These are phyloP conservation scores for Ommatoiulus sabulosus DNA, from an alignment of 2,888 invertebrate genomes.

Conservation along the genomic window DNA sequence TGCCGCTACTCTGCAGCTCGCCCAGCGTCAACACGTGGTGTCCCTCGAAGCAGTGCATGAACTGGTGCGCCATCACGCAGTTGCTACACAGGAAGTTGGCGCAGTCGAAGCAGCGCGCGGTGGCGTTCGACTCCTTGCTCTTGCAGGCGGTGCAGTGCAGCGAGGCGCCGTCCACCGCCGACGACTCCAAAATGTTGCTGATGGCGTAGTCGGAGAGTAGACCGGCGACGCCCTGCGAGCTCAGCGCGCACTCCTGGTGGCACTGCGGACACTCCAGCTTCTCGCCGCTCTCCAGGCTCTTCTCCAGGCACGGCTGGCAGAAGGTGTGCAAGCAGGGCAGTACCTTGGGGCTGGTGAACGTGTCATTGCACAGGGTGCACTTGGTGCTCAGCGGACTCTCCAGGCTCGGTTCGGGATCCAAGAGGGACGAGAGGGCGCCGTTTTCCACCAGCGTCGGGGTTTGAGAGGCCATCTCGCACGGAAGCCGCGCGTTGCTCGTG, in stretches of 20 bases:
- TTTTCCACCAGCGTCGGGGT: slow-evolving; percentile 52
- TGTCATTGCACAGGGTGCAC: slow-evolving; percentile 82
- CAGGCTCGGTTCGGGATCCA: slow-evolving; percentile 50
- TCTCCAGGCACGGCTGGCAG: slow-evolving; percentile 85
- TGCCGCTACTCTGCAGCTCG: slow-evolving; percentile 73
- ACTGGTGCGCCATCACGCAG: slow-evolving; percentile 98
- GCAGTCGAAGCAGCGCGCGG: slow-evolving; percentile 96
- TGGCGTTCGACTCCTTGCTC: slow-evolving; percentile 92
- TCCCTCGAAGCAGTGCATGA: slow-evolving; percentile 98
- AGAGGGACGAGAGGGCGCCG: slow-evolving; percentile 50
- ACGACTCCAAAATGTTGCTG: slow-evolving; percentile 69
- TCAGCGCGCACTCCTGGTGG: slow-evolving; percentile 71
- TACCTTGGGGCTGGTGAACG: slow-evolving; percentile 80
- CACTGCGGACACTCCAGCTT: slow-evolving; percentile 82
- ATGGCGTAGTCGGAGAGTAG: slow-evolving; percentile 77
- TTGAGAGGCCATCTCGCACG: slow-evolving; percentile 56
- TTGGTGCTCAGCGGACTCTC: slow-evolving; percentile 62
- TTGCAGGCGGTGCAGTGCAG: slow-evolving; percentile 92
- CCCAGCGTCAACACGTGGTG: slow-evolving; percentile 82
- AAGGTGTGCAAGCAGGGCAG: slow-evolving; percentile 86
- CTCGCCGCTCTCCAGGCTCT: slow-evolving; percentile 70
- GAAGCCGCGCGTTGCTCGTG: slow-evolving; percentile 48
- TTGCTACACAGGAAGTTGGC: slow-evolving; percentile 95
- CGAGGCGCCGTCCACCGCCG: slow-evolving; percentile 64
- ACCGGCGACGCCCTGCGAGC: slow-evolving; percentile 73